Conservation (phyloP, 2,797 vertebrate genomes). For the Pipistrellus pygmaeus region DNA sequence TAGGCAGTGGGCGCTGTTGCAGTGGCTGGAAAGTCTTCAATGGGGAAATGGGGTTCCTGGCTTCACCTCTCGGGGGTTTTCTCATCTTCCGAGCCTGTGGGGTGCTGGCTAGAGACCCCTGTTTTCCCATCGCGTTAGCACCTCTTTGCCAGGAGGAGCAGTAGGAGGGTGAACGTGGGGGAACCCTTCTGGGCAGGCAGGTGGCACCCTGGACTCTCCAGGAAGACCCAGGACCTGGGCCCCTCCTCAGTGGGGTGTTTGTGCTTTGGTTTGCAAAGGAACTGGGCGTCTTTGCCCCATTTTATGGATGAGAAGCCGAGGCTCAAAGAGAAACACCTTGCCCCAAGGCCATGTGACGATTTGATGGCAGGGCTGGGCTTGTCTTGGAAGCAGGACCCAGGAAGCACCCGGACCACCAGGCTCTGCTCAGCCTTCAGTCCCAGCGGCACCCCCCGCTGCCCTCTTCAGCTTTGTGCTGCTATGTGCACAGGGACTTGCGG, state of each 20-base stretch:
- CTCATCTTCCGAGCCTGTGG: not conserved
- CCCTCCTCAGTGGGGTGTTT: not conserved
- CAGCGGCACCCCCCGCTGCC: too few relatives aligned
- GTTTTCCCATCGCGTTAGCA: not conserved
- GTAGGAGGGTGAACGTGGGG: not conserved
- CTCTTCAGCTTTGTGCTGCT: not conserved
- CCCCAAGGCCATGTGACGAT: fast-evolving
- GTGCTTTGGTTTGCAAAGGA: not conserved
- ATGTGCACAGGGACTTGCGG: fast-evolving
- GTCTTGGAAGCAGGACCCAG: not conserved
- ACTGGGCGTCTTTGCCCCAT: not conserved
- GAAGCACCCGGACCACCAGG: not conserved
- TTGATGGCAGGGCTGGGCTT: not conserved
- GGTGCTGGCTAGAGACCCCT: not conserved
- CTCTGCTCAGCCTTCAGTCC: not conserved
- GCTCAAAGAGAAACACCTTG: not conserved
- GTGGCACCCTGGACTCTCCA: not conserved
- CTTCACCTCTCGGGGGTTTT: not conserved
- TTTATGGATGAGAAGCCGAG: not conserved
- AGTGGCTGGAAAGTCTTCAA: not conserved
- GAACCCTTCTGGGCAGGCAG: not conserved
- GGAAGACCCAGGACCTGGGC: not conserved
- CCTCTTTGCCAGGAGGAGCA: not conserved
- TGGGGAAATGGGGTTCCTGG: not conserved
- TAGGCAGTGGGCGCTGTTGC: conserved; percentile 51